Evolutionary conservation across 2,888 invertebrate genomes (phyloP), one percentile per base, ranked within the genome.

Genomic region (Dasysyrphus tricinctus): DNA sequence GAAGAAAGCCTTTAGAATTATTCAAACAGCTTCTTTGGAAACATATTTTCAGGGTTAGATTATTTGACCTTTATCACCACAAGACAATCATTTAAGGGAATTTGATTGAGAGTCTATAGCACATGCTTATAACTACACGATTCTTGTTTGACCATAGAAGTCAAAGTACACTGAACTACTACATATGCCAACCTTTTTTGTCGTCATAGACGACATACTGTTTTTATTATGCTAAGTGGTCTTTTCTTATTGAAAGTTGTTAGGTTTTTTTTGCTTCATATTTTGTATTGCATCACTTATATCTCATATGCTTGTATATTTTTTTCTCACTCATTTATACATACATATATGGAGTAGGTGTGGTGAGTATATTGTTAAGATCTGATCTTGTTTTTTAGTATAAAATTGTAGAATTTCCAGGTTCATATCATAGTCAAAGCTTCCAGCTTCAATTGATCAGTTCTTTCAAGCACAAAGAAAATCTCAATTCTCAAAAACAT

Each of bases 381-480:
- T 56, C 9, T 4, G 39, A 70, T 29, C 56, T 67, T 29, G 42
- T 39, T 54, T 70, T 24, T 70, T 54, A 42, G 39, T 70, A 70
- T 70, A 70, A 70, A 70, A 70, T 49, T 70, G 56, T 39, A 70
- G 54, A 54, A 70, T n/a, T 70, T 70, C 29, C 70, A 70, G 37
- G 54, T 70, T 70, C 54, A 56, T n/a, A 39, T 9, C 70, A 70
- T 70, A 70, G 70, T 70, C 70, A 70, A 70, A 70, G 70, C 70
- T 54, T 29, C 54, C 32, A 70, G 54, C 54, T 70, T 34, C 70
- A 70, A 70, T 70, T 70, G 70, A 70, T 56, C 70, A 70, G 70
- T 70, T 70, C 70, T 70, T 70, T 70, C 70, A 54, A 56, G 51
- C 12, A 54, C 37, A 70, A 70, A 70, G 65, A 67, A 56, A 70